phyloP scores from a whole-genome alignment of 2,113 vertebrate species.

The Strix uralensis region DNA sequence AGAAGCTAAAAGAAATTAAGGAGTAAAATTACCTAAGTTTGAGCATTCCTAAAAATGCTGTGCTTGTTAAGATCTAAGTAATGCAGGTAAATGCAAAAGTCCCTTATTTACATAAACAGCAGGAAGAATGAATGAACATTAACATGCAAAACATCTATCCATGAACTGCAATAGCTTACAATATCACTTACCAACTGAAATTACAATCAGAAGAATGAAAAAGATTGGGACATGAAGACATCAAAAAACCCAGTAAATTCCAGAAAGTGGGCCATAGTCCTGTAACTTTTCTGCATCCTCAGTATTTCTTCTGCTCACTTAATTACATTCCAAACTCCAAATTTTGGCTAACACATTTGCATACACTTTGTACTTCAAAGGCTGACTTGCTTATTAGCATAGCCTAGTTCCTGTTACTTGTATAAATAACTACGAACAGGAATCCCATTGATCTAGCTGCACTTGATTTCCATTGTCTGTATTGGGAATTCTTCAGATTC shows the following conservation, averaged over 20 bases:
- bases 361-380: slow-evolving; percentile 67
- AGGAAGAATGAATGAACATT: not conserved
- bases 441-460: slow-evolving; percentile 26
- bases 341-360: slow-evolving; percentile 54
- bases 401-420: slow-evolving; percentile 63
- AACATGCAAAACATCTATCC: not conserved
- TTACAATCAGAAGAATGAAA: not conserved
- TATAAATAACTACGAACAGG: slow-evolving; percentile 45
- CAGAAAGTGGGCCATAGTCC: slow-evolving; percentile 14
- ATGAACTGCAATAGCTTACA: not conserved
- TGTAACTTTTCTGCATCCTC: slow-evolving; percentile 10
- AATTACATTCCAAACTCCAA: slow-evolving; percentile 45
- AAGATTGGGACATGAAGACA: not conserved
- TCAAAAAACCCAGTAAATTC: not conserved
- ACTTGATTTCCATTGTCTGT: slow-evolving; percentile 13
- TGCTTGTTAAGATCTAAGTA: slow-evolving; percentile 5
- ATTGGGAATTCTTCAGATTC: slow-evolving; percentile 37
- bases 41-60: not conserved
- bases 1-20: not conserved
- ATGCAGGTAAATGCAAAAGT: not conserved
- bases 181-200: not conserved
- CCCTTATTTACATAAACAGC: not conserved
- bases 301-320: slow-evolving; percentile 39
- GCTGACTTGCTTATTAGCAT: slow-evolving; percentile 56
- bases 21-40: not conserved